Evolutionary conservation across 2,113 vertebrate genomes (phyloP), one percentile per base, ranked within the genome.

Genomic region (Laticauda laticaudata): DNA sequence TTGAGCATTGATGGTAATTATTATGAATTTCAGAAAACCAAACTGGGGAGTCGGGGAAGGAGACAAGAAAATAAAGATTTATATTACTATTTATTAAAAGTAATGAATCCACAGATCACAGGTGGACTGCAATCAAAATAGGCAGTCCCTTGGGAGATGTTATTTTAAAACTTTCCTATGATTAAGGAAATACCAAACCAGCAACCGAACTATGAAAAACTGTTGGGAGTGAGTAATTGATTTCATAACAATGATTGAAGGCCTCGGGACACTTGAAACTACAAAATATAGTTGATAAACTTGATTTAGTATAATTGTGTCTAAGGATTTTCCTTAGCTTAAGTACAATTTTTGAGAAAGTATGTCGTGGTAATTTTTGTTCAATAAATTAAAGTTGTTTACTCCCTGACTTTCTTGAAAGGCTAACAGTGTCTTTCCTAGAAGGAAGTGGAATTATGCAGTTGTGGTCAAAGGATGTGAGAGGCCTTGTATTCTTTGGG

Each of bases 121-220:
- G 51, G 81, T 92, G 95, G 88, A 90, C n/a, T 94, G 55, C 69
- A 91, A 93, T 93, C 95, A 96, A 96, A 92, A 95, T 92, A 95
- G 0, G 12, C 93, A 95, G 92, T 90, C n/a, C 39, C 39, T 93
- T 81, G 95, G 89, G 91, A 94, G 94, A 34, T 56, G 34, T 57
- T 89, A 12, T 56, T 93, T 92, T 90, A 89, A 91, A 57, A 91
- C 91, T 96, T 96, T 94, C 53, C 87, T 94, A 91, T 96, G 91
- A 95, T 95, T 94, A 94, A 92, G 94, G 88, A 57, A 94, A 34
- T 92, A 93, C 95, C 95, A 95, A 96, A 95, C 93, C 96, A 96
- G 93, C 92, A 93, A 93, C 93, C 87, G 93, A 86, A 95, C 57
- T 56, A 91, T 26, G 0, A 0, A 26, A 87, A 88, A 64, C 55